A percentile compares a stretch with the other conserved stretches of the same genome.
These are phyloP conservation scores for Drosophila murphyi DNA, from an alignment of 1,140 invertebrate species.

Conservation along the genomic window DNA sequence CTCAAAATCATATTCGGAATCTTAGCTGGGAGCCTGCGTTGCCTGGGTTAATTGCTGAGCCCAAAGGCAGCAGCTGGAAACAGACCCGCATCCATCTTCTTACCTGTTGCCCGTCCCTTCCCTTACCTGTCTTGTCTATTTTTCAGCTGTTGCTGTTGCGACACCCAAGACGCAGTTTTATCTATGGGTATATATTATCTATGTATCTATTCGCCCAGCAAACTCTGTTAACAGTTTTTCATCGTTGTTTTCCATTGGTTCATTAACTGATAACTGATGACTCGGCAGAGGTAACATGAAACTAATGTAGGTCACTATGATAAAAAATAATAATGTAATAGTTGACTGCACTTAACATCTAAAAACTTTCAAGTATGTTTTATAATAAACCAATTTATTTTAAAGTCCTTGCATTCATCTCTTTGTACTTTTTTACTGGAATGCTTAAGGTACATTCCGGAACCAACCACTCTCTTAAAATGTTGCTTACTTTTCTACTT, in stretches of 20 bases:
- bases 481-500: too few species aligned
- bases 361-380: too few species aligned
- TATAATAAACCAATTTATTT: not conserved
- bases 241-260: slow-evolving; percentile 47
- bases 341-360: not conserved
- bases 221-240: slow-evolving; percentile 53
- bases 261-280: slow-evolving; percentile 61
- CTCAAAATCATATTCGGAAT: not conserved
- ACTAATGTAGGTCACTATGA: slow-evolving; percentile 54
- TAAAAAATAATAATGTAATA: slow-evolving; percentile 31
- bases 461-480: too few species aligned
- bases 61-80: slow-evolving; percentile 46
- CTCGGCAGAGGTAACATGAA: slow-evolving; percentile 23
- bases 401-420: not conserved
- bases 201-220: slow-evolving; percentile 41
- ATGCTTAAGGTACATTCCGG: too few species aligned
- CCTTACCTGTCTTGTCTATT: slow-evolving; percentile 49
- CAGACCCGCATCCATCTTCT: slow-evolving; percentile 40
- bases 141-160: slow-evolving; percentile 71
- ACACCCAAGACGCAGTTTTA: slow-evolving; percentile 58
- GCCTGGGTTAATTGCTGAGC: slow-evolving; percentile 58
- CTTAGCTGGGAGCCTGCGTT: slow-evolving; percentile 15
- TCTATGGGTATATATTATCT: slow-evolving; percentile 35
- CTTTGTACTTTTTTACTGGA: too few species aligned
- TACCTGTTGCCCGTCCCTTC: not conserved